Evolutionary conservation across 1,140 invertebrate species (phyloP).

Genomic region (Cherax destructor): DNA sequence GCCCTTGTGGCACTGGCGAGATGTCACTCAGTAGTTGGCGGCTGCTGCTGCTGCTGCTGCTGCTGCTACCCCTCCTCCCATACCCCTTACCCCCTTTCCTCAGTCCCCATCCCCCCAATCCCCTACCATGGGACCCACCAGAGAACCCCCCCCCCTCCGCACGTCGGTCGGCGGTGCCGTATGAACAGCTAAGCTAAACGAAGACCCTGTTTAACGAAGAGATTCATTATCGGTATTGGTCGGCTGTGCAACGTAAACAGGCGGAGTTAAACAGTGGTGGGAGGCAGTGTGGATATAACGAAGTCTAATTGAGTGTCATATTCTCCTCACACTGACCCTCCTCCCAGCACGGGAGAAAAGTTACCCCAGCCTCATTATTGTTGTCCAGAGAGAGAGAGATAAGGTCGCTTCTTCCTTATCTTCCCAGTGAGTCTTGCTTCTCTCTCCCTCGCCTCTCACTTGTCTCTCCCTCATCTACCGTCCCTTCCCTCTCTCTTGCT

Average conservation of each 20-base stretch:
- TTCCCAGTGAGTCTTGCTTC: background rate
- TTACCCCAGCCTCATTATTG: conserved; percentile 44
- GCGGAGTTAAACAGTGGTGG: background rate
- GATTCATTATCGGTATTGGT: conserved; percentile 7
- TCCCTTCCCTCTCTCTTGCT: no score
- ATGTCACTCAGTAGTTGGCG: conserved; percentile 67
- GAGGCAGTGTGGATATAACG: background rate
- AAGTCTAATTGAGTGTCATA: conserved; percentile 49
- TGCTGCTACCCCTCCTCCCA: conserved; percentile 19
- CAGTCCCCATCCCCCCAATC: background rate
- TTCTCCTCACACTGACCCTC: background rate
- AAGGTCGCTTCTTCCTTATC: conserved; percentile 24
- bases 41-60: conserved; percentile 50
- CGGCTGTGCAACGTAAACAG: background rate
- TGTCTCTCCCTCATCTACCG: no score
- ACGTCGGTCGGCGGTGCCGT: background rate
- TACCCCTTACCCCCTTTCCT: background rate
- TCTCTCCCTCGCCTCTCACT: background rate
- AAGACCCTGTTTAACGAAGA: background rate
- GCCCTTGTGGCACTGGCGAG: conserved; percentile 45
- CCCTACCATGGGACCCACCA: background rate
- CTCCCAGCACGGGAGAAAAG: conserved; percentile 26
- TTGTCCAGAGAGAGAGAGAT: conserved; percentile 35
- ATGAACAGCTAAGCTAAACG: conserved; percentile 23
- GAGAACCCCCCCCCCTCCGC: background rate